These are phyloP conservation scores for Drosophila multiciliata DNA, from an alignment of 2,888 invertebrate genomes.

Conservation along the genomic window DNA sequence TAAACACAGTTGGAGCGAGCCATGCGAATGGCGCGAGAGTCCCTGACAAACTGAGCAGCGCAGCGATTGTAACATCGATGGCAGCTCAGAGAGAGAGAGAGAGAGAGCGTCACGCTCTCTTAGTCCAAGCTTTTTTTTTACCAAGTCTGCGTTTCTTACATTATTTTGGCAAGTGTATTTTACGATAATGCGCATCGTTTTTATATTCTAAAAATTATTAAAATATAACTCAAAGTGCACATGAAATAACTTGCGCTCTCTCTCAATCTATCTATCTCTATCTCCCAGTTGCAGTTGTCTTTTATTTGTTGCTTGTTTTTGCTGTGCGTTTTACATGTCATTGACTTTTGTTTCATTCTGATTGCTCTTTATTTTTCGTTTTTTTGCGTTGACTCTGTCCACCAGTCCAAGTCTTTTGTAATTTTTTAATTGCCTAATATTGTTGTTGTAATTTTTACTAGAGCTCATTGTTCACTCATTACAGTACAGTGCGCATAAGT, in stretches of 20 bases:
- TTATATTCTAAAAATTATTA: slow-evolving; percentile 29
- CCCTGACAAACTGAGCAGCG: slow-evolving; percentile 52
- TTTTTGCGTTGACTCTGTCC: slow-evolving; percentile 22
- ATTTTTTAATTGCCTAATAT: slow-evolving; percentile 69
- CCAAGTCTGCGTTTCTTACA: slow-evolving; percentile 2
- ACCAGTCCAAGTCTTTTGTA: slow-evolving; percentile 65
- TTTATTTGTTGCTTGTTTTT: slow-evolving; percentile 40
- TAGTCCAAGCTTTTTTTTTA: not conserved
- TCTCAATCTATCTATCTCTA: not conserved
- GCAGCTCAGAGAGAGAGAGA: slow-evolving; percentile 3
- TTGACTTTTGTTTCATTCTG: slow-evolving; percentile 61
- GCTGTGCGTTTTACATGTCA: slow-evolving; percentile 66
- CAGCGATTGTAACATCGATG: slow-evolving; percentile 15
- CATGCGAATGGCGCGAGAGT: slow-evolving; percentile 43
- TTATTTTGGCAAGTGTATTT: slow-evolving; percentile 41
- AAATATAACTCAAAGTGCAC: slow-evolving; percentile 32
- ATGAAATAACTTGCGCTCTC: slow-evolving; percentile 7
- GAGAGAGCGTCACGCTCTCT: slow-evolving; percentile 3
- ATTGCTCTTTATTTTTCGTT: slow-evolving; percentile 12
- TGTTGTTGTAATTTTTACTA: slow-evolving; percentile 33
- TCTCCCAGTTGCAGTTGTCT: slow-evolving; percentile 20
- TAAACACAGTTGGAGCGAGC: slow-evolving; percentile 19
- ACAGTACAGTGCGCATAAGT: slow-evolving; percentile 56
- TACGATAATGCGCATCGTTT: slow-evolving; percentile 41
- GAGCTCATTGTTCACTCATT: slow-evolving; percentile 67